Evolutionary conservation across 2,888 invertebrate genomes (phyloP), one percentile per base, ranked within the genome.

Genomic region (Tethea ocularis): DNA sequence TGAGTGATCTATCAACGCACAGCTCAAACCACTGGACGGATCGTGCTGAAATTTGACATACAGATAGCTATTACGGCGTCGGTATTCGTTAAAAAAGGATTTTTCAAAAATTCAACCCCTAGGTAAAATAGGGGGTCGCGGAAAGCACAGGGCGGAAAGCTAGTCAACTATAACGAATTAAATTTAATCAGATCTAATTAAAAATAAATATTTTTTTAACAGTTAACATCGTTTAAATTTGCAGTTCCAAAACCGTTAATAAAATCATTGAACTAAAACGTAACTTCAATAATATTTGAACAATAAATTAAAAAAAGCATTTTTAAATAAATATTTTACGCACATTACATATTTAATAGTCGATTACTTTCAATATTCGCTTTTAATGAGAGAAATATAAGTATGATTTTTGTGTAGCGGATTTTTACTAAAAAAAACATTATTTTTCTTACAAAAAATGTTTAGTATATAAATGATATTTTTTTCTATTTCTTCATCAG

Each of bases 391-490:
- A 10, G 2, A 1, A 1, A 20, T 15, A 17, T 17, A 8, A 46
- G 46, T n/a, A 20, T 7, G 17, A 10, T 46, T 72, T 67, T 55
- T 8, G n/a, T 61, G 68, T 69, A 46, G 46, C 60, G 52, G 63
- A 57, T 59, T 61, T 62, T 38, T 20, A 64, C 53, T 33, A 66
- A 56, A 26, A 22, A 51, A 56, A 13, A 59, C 24, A n/a, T n/a
- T n/a, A 38, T 38, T 38, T 38, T 38, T n/a, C 4, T 38, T 38
- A 38, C 1, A n/a, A n/a, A 38, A 38, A 38, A n/a, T 26, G 59
- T 61, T 41, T 46, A 15, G 61, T 75, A 77, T 83, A 79, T 78
- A 84, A 80, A 75, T 54, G 36, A 13, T 51, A 15, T 15, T 41
- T 51, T 41, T 22, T 20, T 17, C 2, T 23, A 3, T n/a, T 7